Percentiles rank a stretch among this genome's conserved stretches.
Evolutionary conservation across 1,140 invertebrate species (phyloP).

Genomic region (Lucilia cuprina): DNA sequence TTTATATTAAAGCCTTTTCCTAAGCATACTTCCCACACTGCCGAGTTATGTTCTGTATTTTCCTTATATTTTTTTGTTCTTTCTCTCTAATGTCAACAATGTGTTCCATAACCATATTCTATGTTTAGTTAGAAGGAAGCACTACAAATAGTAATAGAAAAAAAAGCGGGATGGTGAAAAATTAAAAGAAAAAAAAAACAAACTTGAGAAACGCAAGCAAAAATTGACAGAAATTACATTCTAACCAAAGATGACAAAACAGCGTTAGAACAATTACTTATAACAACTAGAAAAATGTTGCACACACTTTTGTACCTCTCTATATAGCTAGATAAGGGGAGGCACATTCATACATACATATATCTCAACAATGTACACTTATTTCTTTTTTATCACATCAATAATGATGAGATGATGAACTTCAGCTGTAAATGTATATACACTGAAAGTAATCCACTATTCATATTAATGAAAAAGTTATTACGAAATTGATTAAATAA

Average conservation of each 20-base stretch:
- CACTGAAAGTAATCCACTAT: no score
- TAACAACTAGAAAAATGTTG: conserved; percentile 26
- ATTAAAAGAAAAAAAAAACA: no score
- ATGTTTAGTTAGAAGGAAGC: conserved; percentile 4
- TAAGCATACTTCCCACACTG: neutral
- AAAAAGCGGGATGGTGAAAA: neutral
- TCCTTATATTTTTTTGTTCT: no score
- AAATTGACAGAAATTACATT: conserved; percentile 22
- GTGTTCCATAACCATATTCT: neutral
- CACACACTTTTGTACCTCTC: neutral
- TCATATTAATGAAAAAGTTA: no score
- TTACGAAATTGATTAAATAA: no score
- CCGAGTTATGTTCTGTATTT: neutral
- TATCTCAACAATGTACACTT: neutral
- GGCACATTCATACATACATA: no score
- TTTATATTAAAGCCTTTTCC: no score
- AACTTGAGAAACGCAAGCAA: neutral
- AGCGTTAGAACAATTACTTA: conserved; percentile 32
- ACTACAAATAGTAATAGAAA: neutral
- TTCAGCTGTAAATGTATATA: neutral
- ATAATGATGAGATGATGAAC: conserved; percentile 26
- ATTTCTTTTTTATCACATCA: neutral
- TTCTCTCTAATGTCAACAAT: neutral
- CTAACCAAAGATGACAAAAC: conserved; percentile 28
- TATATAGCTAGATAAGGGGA: neutral